A percentile compares a stretch with the other conserved stretches of the same genome.
phyloP scores from a whole-genome alignment of 2,888 invertebrate species.

The Plagodis dolabraria region DNA sequence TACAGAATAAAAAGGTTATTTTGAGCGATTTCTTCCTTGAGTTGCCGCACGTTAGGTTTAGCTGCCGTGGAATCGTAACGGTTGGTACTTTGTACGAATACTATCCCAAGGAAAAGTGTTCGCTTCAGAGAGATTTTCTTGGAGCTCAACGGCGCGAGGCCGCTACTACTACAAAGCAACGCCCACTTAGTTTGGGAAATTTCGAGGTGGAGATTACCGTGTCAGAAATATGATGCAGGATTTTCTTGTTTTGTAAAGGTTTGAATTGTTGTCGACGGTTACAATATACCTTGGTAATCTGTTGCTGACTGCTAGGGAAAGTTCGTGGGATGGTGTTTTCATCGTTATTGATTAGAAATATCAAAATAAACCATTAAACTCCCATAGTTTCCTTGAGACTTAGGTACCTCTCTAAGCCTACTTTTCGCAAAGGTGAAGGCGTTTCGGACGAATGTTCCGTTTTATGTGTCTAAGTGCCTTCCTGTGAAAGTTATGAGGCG shows the following conservation, averaged over 20 bases:
- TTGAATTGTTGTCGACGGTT: no score
- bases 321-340: no score
- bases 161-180: conserved; percentile 20
- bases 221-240: conserved; percentile 7
- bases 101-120: conserved; percentile 10
- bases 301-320: no score
- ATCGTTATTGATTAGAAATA: no score
- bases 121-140: conserved; percentile 20
- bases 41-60: conserved; percentile 40
- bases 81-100: conserved; percentile 7
- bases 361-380: no score
- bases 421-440: no score
- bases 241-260: conserved; percentile 13
- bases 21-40: conserved; percentile 38
- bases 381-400: no score
- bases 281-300: no score
- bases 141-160: conserved; percentile 1
- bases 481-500: no score
- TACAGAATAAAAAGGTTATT: conserved; percentile 24
- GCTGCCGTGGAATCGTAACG: conserved; percentile 32
- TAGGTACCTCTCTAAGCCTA: no score
- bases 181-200: conserved; percentile 22
- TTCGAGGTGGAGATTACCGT: conserved; percentile 15
- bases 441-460: no score
- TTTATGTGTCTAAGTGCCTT: no score